Conservation (phyloP, 2,113 vertebrate genomes). For the Brachionichthys hirsutus region DNA sequence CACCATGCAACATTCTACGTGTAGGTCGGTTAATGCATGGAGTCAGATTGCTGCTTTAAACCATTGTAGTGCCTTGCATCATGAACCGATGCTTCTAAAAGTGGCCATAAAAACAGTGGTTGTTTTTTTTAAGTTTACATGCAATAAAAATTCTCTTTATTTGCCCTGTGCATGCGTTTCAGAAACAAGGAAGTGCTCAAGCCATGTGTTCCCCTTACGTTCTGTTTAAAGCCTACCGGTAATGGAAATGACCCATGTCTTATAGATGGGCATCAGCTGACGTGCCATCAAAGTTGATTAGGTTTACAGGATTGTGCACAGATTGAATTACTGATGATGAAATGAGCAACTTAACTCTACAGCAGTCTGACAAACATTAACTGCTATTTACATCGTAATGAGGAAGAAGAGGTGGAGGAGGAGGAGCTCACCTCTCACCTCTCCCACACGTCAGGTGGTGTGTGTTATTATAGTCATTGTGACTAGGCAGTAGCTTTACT, state of each 20-base stretch:
- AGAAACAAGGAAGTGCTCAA: background rate
- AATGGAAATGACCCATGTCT: background rate
- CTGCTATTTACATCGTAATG: background rate
- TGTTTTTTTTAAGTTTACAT: background rate
- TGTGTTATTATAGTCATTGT: background rate
- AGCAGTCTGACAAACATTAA: background rate
- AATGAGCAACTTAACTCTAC: background rate
- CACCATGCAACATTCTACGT: background rate
- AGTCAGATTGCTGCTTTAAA: background rate
- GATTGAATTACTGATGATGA: background rate
- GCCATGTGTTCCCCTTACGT: background rate
- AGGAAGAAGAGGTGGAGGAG: no score
- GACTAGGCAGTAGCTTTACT: no score
- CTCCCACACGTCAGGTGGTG: background rate
- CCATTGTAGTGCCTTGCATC: no score
- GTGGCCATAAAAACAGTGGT: background rate
- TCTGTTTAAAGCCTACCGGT: no score
- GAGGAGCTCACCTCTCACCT: background rate
- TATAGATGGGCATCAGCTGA: background rate
- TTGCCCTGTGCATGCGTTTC: background rate
- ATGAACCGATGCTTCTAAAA: background rate
- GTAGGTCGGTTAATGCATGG: constrained; percentile 11
- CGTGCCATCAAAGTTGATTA: no score
- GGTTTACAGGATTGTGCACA: no score
- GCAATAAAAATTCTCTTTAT: background rate